Base-by-base conservation (phyloP, 2,888 invertebrate species). In the Arctia plantaginis region DNA sequence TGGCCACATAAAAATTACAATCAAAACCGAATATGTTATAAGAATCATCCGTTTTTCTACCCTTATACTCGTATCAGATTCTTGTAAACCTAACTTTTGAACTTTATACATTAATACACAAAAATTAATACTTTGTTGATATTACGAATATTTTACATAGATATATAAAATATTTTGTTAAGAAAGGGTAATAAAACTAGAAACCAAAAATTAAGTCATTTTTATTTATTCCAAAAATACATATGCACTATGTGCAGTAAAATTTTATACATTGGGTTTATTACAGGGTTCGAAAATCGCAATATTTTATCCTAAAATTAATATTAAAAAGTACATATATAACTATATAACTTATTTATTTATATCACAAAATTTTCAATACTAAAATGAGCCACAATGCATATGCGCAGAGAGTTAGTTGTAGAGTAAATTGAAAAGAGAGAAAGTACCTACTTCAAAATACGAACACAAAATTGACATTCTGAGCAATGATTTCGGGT, bases 281-380 rank as follows among this genome's bases (percentile, higher is more conserved):
- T 74, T 80, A 67, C 44, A 47, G 20, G 12, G 10, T 44, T 67
- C 6, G 2, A 20, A 44, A 20, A 20, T 39, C 79, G 64, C 82
- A 69, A 81, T 39, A 77, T 70, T 77, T 75, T 72, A 41, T 35
- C 33, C 27, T 75, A 1, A 30, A 30, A 75, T 44, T 73, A 66
- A 78, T 30, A 75, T 33, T 79, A 72, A 65, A 78, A 79, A 65
- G 75, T 73, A 80, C 69, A 59, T 78, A 75, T 74, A 77, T 80
- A 78, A 79, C 79, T 78, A 75, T 74, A 77, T 80, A 78, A 79
- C 79, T 72, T 71, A 80, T 73, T 78, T 79, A 83, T 80, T 79
- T 77, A 76, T 80, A 87, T 87, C 87, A 87, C 87, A 87, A 80
- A 84, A 74, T 76, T 75, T 80, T 82, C 33, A 78, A 82, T 83